Evolutionary conservation across 2,797 vertebrate genomes (phyloP).

Genomic region (Clarias pachynema): DNA sequence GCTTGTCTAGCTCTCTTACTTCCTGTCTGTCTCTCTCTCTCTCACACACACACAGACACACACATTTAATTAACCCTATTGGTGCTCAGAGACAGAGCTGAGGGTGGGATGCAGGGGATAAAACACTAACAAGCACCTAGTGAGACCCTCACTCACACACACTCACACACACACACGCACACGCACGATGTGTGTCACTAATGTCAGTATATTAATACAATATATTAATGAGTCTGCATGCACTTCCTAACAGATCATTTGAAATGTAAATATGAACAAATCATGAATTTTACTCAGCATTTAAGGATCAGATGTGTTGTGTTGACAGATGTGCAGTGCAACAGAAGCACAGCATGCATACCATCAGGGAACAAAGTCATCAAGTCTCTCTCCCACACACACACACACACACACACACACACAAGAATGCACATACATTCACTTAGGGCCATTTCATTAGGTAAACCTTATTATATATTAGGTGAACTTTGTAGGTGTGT

Average conservation of each 20-base stretch:
- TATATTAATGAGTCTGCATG: neutral
- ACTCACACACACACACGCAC: neutral
- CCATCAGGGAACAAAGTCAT: neutral
- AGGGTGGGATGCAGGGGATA: neutral
- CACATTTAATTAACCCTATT: conserved; percentile 37
- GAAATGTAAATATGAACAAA: conserved; percentile 3
- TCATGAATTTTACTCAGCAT: neutral
- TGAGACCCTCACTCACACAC: neutral
- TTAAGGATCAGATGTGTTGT: neutral
- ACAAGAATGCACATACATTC: neutral
- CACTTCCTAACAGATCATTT: neutral
- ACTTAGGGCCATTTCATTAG: neutral
- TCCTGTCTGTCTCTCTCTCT: neutral
- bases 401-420: neutral
- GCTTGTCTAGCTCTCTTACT: neutral
- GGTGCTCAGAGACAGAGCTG: conserved; percentile 10
- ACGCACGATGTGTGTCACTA: neutral
- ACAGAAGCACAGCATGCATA: neutral
- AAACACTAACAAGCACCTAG: neutral
- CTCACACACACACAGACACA: conserved; percentile 13
- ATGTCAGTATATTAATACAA: neutral
- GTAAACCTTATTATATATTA: neutral
- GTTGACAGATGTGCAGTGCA: neutral
- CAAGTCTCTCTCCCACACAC: too few species aligned
- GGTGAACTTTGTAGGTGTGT: neutral